Base-by-base conservation (phyloP, 1,140 invertebrate species). In the Zaprionus ornatus region DNA sequence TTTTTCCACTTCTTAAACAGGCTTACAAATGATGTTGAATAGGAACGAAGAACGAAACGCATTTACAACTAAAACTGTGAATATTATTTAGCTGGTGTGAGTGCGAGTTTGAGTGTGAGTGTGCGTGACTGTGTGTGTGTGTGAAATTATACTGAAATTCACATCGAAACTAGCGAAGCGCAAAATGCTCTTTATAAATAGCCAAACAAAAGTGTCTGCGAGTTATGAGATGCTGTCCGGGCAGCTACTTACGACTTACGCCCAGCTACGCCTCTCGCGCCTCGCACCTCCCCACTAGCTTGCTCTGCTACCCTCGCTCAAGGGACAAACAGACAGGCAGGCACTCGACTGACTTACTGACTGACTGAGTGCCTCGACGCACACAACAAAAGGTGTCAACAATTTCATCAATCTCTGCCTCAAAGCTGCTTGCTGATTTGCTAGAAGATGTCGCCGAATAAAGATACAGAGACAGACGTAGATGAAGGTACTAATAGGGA, bases 321-420 rank as follows among this genome's bases (percentile, higher is more conserved):
- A 40, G 15, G n/a, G 37, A 40, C 40, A 7, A n/a, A 27, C 21
- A 68, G 32, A 48, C 42, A 40, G 32, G 19, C 54, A 40, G 56
- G 42, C 9, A 32, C 19, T 50, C 13, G 35, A 56, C 21, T 45
- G 52, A 23, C 12, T 56, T 37, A 57, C 29, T 70, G 48, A 27
- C 45, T 62, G 61, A 63, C 61, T 50, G 61, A 63, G n/a, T 63
- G 45, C 19, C 62, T 50, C 40, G 42, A 65, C 27, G 17, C 45
- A 56, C 64, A 64, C 63, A 63, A 77, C 73, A 86, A 87, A 86
- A 82, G 83, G 79, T 86, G 83, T 77, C 73, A 80, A 82, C 59
- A 70, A 72, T 77, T 71, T 54, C 70, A 72, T 74, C 82, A 72
- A 60, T 66, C 63, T 62, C 32, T 40, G 66, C 57, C 27, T 45